These are phyloP conservation scores for Agrochola macilenta DNA, from an alignment of 2,888 invertebrate genomes.

Conservation along the genomic window DNA sequence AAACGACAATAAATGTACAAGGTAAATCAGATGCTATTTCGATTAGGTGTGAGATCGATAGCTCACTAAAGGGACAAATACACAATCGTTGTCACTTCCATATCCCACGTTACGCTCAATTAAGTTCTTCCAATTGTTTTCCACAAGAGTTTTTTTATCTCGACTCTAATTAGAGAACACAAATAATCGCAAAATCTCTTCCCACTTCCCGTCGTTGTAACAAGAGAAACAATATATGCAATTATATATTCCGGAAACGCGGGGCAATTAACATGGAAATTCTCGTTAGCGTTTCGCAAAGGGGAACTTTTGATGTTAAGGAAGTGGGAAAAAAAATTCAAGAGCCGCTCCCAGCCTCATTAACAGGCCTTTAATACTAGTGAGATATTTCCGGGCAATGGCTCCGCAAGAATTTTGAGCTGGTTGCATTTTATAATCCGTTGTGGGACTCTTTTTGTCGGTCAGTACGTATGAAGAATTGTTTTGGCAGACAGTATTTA, in stretches of 20 bases:
- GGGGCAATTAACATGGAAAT: conserved; percentile 88
- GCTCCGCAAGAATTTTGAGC: conserved; percentile 73
- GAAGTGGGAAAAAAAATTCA: conserved; percentile 84
- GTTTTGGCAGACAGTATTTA: conserved; percentile 31
- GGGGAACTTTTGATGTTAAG: conserved; percentile 88
- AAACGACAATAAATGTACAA: conserved; percentile 11
- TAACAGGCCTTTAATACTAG: conserved; percentile 85
- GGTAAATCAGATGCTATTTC: conserved; percentile 8
- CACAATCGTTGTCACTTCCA: conserved; percentile 38
- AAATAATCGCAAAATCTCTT: conserved; percentile 82
- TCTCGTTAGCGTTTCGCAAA: conserved; percentile 87
- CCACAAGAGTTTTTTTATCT: conserved; percentile 78
- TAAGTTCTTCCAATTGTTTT: conserved; percentile 74
- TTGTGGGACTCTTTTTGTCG: conserved; percentile 26
- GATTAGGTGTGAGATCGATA: conserved; percentile 14
- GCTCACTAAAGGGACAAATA: conserved; percentile 24
- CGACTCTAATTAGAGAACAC: conserved; percentile 78
- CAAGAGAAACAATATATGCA: conserved; percentile 87
- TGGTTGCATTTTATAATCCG: conserved; percentile 68
- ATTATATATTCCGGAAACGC: conserved; percentile 86
- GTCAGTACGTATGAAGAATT: conserved; percentile 37
- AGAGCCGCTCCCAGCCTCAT: conserved; percentile 85
- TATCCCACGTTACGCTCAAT: conserved; percentile 68
- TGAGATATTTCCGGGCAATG: conserved; percentile 78
- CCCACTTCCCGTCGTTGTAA: conserved; percentile 76